Evolutionary conservation across 2,113 vertebrate species (phyloP), one percentile per base, ranked within the genome.

Genomic region (Zingel zingel): DNA sequence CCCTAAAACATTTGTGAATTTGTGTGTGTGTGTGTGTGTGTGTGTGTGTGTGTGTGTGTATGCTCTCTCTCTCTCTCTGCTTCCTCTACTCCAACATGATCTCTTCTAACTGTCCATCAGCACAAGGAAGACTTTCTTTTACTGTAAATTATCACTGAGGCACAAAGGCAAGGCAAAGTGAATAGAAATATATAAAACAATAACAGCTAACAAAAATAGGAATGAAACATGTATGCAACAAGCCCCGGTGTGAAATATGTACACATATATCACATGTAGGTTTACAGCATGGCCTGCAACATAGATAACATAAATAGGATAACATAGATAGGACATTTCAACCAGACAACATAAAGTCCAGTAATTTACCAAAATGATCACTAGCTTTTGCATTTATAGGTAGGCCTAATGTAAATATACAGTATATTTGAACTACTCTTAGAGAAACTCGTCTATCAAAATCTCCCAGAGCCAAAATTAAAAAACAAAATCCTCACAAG

Each of bases 1-100:
- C 86, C 81, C 77, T 85, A 68, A 65, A 78, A 76, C 62, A 83
- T 81, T 68, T 61, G 3, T 65, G 25, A 70, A 59, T 75, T 25
- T 53, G n/a, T 54, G 54, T 62, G 5, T 81, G 61, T 7, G 74
- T 59, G n/a, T 57, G 50, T 69, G 69, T 59, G n/a, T 50, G 21
- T 50, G 12, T 58, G 14, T 48, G 19, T 57, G 8, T 63, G 15
- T 23, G n/a, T 82, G 63, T 77, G 27, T 54, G 30, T 59, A 27
- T 23, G 39, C 58, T 72, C 36, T 77, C 11, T 23, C 58, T 18
- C 51, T 48, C 23, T 21, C 58, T 47, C 19, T 54, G 59, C 64
- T 62, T 61, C 62, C 30, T 67, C 27, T 45, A 14, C 23, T 74
- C 61, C 27, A 48, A 66, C 10, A 27, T 23, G 30, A 53, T 72